A percentile compares a stretch with the other conserved stretches of the same genome.
Conservation (phyloP, 2,113 vertebrate genomes). For the Catagonus wagneri region DNA sequence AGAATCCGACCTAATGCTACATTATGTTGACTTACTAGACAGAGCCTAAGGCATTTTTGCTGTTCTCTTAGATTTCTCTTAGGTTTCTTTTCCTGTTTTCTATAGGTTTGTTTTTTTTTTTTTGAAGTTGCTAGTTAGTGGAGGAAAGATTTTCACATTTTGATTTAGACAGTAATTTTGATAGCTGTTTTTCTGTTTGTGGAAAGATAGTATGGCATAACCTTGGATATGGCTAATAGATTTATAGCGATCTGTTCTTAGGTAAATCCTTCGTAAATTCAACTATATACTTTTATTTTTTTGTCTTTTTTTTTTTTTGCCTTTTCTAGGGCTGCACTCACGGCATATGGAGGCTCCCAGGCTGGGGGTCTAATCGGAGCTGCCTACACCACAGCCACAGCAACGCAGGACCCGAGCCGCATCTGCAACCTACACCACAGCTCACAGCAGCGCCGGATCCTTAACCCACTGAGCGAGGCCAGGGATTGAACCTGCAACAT, state of each 20-base stretch:
- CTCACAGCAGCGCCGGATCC: too few relatives aligned
- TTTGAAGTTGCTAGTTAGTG: slow-evolving; percentile 31
- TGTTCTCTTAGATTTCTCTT: neutral
- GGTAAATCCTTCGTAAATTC: neutral
- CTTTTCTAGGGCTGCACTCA: too few relatives aligned
- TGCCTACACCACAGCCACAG: too few relatives aligned
- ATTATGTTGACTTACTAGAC: neutral
- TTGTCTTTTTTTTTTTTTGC: too few relatives aligned
- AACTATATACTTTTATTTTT: neutral
- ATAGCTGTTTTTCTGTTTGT: slow-evolving; percentile 22
- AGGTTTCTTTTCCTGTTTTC: too few relatives aligned
- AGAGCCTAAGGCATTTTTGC: slow-evolving; percentile 34
- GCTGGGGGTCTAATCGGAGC: too few relatives aligned
- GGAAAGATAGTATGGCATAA: neutral
- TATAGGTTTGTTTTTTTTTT: neutral
- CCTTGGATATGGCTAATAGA: neutral
- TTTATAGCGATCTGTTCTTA: neutral
- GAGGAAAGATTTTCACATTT: slow-evolving; percentile 47
- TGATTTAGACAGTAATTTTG: slow-evolving; percentile 36
- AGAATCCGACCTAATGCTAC: neutral
- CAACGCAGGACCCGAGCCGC: too few relatives aligned
- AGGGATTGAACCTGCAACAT: too few relatives aligned
- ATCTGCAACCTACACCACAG: too few relatives aligned
- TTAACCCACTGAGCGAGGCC: too few relatives aligned
- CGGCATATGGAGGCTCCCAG: too few relatives aligned